Evolutionary conservation across 2,113 vertebrate genomes (phyloP), one percentile per base, ranked within the genome.

Genomic region (Phylloscopus whistleri): DNA sequence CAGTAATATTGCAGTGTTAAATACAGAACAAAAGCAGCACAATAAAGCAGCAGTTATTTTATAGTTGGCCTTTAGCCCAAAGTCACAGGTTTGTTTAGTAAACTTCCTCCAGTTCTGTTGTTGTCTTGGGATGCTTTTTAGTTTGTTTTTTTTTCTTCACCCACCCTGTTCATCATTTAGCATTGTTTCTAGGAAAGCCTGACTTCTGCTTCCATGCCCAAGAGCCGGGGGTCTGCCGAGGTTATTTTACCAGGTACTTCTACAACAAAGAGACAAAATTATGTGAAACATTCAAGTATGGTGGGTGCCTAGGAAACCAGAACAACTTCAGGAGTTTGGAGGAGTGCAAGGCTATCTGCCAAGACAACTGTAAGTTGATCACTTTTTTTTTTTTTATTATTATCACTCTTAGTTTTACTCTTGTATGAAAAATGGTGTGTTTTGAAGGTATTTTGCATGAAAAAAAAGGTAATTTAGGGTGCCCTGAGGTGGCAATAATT

Each of bases 221-320:
- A 69, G 98, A 99, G 43, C 92, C 98, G 6, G 99, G 99, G 75
- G 97, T 98, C 58, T 99, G 99, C 79, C 97, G 99, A 77, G 99
- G 98, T 2, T 96, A 98, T n/a, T 73, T 99, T 44, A 93, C 84
- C 5, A 98, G 99, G 35, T 99, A 98, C 96, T 98, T 98, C 96
- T 99, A 98, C 87, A 98, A 98, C 95, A 97, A 88, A 78, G 64
- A 70, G 6, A 97, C 91, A 63, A 96, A 98, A 70, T 44, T 93
- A 49, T 99, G 99, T 95, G 98, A 97, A 70, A 39, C n/a, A 4
- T 99, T 99, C 97, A 97, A 86, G 68, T 99, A 99, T 8, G 99
- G 99, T 10, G 99, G 99, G 41, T 99, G 99, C 94, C 98, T 99
- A 5, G 99, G 99, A 81, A 99, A 99, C 72, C 97, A 96, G 83